Evolutionary conservation across 2,888 invertebrate genomes (phyloP), one percentile per base, ranked within the genome.

Genomic region (Acholoe squamosa): DNA sequence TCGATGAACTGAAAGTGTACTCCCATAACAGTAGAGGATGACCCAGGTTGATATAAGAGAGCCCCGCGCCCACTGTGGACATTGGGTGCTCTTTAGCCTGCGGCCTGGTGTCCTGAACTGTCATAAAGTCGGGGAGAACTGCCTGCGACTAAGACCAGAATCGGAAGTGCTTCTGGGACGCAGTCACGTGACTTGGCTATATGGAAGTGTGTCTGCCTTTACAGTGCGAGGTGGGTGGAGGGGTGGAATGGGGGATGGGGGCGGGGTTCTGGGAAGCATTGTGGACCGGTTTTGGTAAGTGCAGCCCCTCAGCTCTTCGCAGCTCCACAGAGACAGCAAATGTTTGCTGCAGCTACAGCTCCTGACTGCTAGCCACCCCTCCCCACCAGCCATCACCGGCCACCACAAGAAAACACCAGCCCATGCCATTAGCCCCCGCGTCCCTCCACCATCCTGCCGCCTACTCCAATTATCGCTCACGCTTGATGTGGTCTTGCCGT

Each of bases 401-500:
- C 61, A 61, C 61, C 61, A 61, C 61, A 61, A 61, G 61, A 19
- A 7, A 61, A 19, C 61, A 61, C 22, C 61, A 19, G 22, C 22
- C 61, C 3, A 19, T n/a, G n/a, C 61, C 61, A 61, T 61, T 61
- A 61, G 61, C 22, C n/a, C 22, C 7, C 5, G 22, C 61, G 61
- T 61, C 61, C n/a, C 43, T 43, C 43, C 61, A 61, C 12, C 61
- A n/a, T 61, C 22, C 61, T 61, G 76, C 76, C 76, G 76, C 76
- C 76, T n/a, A 25, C 76, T 31, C 76, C 31, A 76, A 76, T 76
- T 76, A 76, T 76, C 31, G 76, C 76, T 25, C 76, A 76, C 76
- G 76, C 31, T 25, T 76, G 76, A 76, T 76, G 25, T 76, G 76
- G 28, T 31, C 76, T 28, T n/a, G 61, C 61, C 22, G 43, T 43